A percentile compares a stretch with the other conserved stretches of the same genome.
Conservation (phyloP, 2,797 vertebrate species). For the Amniataba percoides region DNA sequence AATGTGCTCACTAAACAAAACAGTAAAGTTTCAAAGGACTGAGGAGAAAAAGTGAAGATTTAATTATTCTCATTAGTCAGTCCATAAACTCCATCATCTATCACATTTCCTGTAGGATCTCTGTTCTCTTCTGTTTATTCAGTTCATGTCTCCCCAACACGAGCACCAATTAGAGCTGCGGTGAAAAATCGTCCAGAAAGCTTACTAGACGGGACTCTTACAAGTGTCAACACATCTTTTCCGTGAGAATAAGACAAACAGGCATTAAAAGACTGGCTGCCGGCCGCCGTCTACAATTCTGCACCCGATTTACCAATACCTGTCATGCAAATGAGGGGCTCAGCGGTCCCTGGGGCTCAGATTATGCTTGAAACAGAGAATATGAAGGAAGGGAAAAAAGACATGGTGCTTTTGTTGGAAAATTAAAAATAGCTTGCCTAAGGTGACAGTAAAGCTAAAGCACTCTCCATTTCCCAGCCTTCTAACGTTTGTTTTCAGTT, state of each 20-base stretch:
- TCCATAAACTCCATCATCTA: conserved; percentile 32
- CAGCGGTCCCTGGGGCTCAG: conserved; percentile 54
- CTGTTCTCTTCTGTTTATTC: conserved; percentile 36
- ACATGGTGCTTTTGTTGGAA: conserved; percentile 68
- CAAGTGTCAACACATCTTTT: conserved; percentile 48
- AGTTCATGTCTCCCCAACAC: conserved; percentile 35
- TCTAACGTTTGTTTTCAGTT: conserved; percentile 66
- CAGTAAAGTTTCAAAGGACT: conserved; percentile 8
- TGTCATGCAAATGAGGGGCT: conserved; percentile 73
- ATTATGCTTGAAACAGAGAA: conserved; percentile 60
- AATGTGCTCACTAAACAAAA: conserved; percentile 39
- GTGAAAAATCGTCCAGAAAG: conserved; percentile 41
- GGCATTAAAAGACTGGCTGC: conserved; percentile 43
- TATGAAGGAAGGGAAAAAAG: conserved; percentile 21
- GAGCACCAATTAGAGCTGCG: conserved; percentile 55
- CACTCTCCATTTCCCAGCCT: conserved; percentile 45
- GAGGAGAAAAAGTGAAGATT: conserved; percentile 12
- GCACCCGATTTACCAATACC: conserved; percentile 69
- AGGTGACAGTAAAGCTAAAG: conserved; percentile 73
- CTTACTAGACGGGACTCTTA: conserved; percentile 31
- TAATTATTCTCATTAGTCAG: conserved; percentile 48
- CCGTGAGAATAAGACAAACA: conserved; percentile 46
- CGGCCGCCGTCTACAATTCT: conserved; percentile 38
- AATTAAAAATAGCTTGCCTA: conserved; percentile 80
- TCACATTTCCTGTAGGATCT: conserved; percentile 38